Evolutionary conservation across 2,797 vertebrate species (phyloP).

Genomic region (Chaenodraco wilsoni): DNA sequence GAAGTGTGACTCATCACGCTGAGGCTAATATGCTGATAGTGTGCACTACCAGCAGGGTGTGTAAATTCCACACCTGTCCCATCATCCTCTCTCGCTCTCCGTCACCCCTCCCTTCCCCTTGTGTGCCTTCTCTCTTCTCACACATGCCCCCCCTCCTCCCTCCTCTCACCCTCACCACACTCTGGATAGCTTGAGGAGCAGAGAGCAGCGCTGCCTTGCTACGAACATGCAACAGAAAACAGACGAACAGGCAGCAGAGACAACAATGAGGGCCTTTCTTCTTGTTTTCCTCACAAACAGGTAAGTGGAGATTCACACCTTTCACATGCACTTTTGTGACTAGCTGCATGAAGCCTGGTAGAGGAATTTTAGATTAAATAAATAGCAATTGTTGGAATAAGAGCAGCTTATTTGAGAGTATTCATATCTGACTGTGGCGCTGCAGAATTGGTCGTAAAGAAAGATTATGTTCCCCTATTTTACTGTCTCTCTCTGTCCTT

Average conservation of each 20-base stretch:
- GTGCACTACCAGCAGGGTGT: conserved; percentile 61
- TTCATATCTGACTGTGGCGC: conserved; percentile 17
- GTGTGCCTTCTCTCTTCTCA: conserved; percentile 60
- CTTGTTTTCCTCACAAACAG: conserved; percentile 20
- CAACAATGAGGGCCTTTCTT: conserved; percentile 22
- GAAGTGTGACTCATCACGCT: conserved; percentile 62
- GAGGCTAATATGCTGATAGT: conserved; percentile 58
- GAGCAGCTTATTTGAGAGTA: conserved; percentile 12
- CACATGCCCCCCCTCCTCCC: conserved; percentile 50
- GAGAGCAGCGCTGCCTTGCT: conserved; percentile 49
- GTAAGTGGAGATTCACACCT: conserved; percentile 43
- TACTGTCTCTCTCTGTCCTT: background rate
- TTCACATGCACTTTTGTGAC: conserved; percentile 11
- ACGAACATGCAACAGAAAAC: conserved; percentile 57
- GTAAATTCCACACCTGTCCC: conserved; percentile 83
- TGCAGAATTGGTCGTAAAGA: background rate
- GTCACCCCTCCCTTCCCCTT: conserved; percentile 22
- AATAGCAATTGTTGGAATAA: conserved; percentile 16
- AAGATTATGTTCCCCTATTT: background rate
- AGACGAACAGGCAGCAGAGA: conserved; percentile 29
- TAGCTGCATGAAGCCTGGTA: background rate
- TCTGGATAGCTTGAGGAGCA: conserved; percentile 60
- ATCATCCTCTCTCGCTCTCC: conserved; percentile 53
- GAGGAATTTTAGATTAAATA: background rate
- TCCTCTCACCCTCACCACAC: conserved; percentile 54